Evolutionary conservation across 2,113 vertebrate genomes (phyloP).

Genomic region (Cichladusa arquata): DNA sequence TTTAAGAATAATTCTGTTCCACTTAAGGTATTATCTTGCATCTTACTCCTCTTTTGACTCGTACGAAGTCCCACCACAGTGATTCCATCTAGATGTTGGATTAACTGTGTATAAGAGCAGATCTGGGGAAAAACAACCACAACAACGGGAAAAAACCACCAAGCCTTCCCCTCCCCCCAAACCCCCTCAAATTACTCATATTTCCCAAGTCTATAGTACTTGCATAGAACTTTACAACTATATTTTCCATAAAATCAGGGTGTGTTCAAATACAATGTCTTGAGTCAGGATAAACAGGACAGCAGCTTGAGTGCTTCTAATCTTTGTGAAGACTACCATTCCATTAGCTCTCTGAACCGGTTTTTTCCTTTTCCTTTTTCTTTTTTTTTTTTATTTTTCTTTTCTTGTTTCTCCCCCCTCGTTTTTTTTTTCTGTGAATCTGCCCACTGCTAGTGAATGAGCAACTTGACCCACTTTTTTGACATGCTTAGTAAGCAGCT

Average conservation of each 20-base stretch:
- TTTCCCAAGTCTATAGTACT: background rate
- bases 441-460: background rate
- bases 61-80: background rate
- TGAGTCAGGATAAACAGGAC: background rate
- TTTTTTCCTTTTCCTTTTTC: accelerated
- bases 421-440: background rate
- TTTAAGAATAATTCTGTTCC: background rate
- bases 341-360: background rate
- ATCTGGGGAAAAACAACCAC: background rate
- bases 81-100: background rate
- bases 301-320: background rate
- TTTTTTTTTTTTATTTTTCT: no score
- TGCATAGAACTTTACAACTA: background rate
- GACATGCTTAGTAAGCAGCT: background rate
- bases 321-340: background rate
- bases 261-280: background rate
- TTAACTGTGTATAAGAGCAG: background rate
- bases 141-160: background rate
- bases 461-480: background rate
- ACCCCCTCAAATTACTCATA: background rate
- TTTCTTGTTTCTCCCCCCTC: no score
- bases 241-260: background rate
- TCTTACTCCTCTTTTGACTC: background rate
- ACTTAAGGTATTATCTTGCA: background rate
- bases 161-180: accelerated